phyloP scores from a whole-genome alignment of 2,113 vertebrate genomes.

The Cryptotis parvus region DNA sequence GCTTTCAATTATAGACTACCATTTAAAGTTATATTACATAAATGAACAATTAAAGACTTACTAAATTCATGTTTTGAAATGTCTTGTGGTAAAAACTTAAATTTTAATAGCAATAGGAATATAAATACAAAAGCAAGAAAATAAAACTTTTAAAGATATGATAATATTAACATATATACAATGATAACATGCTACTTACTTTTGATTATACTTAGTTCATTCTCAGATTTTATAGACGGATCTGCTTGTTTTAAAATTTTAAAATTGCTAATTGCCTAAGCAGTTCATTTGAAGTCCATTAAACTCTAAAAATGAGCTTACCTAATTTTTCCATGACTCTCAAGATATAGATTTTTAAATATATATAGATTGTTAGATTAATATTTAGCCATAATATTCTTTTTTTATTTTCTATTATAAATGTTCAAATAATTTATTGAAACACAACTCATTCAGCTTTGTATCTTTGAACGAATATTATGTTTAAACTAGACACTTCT shows the following conservation, averaged over 20 bases:
- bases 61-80: not conserved
- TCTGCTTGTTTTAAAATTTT: slow-evolving; percentile 18
- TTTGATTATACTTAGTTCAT: slow-evolving; percentile 8
- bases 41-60: not conserved
- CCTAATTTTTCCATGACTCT: not conserved
- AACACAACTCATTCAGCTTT: not conserved
- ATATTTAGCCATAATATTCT: not conserved
- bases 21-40: not conserved
- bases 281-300: not conserved
- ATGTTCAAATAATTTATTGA: not conserved
- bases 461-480: not conserved
- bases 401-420: not conserved
- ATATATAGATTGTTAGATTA: not conserved
- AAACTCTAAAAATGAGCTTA: not conserved
- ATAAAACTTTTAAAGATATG: not conserved
- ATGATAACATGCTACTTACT: slow-evolving; percentile 5
- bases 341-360: not conserved
- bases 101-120: not conserved
- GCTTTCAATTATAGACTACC: not conserved
- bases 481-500: not conserved
- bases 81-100: too few relatives aligned
- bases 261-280: not conserved
- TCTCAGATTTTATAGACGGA: not conserved
- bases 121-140: not conserved
- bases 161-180: too few relatives aligned